Evolutionary conservation across 2,113 vertebrate species (phyloP), one percentile per base, ranked within the genome.

Genomic region (Acanthochromis polyacanthus): DNA sequence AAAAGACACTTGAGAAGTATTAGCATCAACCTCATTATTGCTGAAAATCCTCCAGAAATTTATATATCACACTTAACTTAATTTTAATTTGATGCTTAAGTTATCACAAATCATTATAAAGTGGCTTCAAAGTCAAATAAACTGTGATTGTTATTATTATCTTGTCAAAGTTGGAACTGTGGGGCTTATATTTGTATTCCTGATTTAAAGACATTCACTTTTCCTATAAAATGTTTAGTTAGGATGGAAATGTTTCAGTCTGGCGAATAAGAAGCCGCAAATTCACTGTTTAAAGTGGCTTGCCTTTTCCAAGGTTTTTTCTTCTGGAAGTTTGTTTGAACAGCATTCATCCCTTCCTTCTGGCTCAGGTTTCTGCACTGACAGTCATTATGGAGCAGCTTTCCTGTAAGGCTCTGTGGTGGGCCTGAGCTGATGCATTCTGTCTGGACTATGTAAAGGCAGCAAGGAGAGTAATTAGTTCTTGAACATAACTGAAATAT

Each of bases 251-350:
- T 64, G 77, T 71, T 40, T 23, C 10, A 16, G 40, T 60, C 46
- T 10, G 0, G 58, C 12, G 19, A 56, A 45, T 25, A 28, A 16
- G 43, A 28, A 50, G 48, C 64, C 38, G 1, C 56, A 48, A 15
- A 40, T 71, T 84, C 59, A 81, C 73, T 65, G 75, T 80, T 57
- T 25, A 58, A 17, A 30, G 74, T 71, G 71, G 81, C 68, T 62
- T 75, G 73, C 83, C 80, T 75, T 81, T 75, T 52, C 53, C 22
- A 50, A 5, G 62, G 23, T 80, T 83, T 25, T 19, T 25, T n/a
- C 56, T 10, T 60, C 36, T 2, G 7, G 68, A 51, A 20, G 58
- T 85, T 91, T 90, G 75, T 89, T 89, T 88, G 12, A 57, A n/a
- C 8, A 61, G 69, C 43, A 19, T 80, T 71, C 83, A 76, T 78